Base-by-base conservation (phyloP, 2,888 invertebrate species). In the Euproctis similis region DNA sequence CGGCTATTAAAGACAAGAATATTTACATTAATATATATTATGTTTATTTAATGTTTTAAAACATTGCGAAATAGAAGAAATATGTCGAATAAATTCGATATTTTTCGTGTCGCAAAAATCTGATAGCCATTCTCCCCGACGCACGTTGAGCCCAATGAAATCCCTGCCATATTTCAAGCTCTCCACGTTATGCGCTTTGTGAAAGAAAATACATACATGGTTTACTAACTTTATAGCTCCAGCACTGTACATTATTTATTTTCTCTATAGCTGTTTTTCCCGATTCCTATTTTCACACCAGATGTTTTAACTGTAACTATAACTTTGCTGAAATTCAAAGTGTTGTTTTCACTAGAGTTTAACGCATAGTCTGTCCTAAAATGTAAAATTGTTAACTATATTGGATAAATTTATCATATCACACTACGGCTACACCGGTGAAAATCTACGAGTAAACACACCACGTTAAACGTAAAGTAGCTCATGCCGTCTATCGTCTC, bases 151-250 rank as follows among this genome's bases (percentile, higher is more conserved):
- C 77, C 76, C 61, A 66, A 62, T 67, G 56, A 63, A 81, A 81
- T 78, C 78, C 80, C 61, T 54, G 70, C 76, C 70, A 78, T 82
- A 81, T 80, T 78, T 82, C 80, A 82, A 75, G 80, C 76, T 73
- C 65, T 66, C 67, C 59, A 63, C 74, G 76, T 71, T 80, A 74
- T 78, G 75, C 76, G 77, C 76, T 78, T 75, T 80, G 77, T 75
- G 71, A 75, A 78, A 80, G 81, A 77, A 78, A 80, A 78, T 78
- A 76, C 74, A 80, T 82, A n/a, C n/a, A n/a, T n/a, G 80, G 78
- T 75, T 78, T 76, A 76, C 77, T 74, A 76, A 75, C 74, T 74
- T 71, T 65, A 68, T 56, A 74, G 68, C 64, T 68, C 68, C 63
- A n/a, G n/a, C 57, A 45, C 57, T 58, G 61, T 66, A 56, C 60